Conservation (phyloP, 2,888 invertebrate species). For the Lepidochitona cinerea region DNA sequence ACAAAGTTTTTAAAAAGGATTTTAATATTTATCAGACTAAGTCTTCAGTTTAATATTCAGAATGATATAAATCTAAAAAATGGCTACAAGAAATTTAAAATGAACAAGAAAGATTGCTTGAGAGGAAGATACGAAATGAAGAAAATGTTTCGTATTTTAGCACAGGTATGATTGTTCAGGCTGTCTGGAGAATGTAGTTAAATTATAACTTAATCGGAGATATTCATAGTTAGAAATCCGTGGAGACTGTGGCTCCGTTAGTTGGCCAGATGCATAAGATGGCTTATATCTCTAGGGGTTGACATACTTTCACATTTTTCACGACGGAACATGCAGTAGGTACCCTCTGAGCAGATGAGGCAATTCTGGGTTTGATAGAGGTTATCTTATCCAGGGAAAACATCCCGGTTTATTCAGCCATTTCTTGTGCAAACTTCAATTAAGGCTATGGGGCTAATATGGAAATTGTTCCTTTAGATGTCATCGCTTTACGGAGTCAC, state of each 20-base stretch:
- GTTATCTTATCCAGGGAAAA: not conserved
- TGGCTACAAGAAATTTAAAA: no score
- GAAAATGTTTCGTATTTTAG: no score
- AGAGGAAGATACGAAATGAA: no score
- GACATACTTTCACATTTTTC: slow-evolving; percentile 3
- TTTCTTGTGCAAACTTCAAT: slow-evolving; percentile 8
- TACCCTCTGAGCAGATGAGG: not conserved
- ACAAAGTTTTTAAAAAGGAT: no score
- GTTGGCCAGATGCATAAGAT: not conserved
- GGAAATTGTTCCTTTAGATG: not conserved
- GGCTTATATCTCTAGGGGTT: not conserved
- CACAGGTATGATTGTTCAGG: no score
- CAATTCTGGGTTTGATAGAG: not conserved
- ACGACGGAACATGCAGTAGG: not conserved
- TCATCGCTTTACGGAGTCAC: not conserved
- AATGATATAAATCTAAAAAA: no score
- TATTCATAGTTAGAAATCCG: not conserved
- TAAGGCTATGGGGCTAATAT: slow-evolving; percentile 4
- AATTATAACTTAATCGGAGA: not conserved
- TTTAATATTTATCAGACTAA: no score
- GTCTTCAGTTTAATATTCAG: no score
- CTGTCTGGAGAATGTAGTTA: not conserved
- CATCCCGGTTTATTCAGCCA: not conserved
- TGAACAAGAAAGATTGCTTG: no score
- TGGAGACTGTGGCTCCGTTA: not conserved